These are phyloP conservation scores for Nycteola revayana DNA, from an alignment of 2,888 invertebrate genomes.

Conservation along the genomic window DNA sequence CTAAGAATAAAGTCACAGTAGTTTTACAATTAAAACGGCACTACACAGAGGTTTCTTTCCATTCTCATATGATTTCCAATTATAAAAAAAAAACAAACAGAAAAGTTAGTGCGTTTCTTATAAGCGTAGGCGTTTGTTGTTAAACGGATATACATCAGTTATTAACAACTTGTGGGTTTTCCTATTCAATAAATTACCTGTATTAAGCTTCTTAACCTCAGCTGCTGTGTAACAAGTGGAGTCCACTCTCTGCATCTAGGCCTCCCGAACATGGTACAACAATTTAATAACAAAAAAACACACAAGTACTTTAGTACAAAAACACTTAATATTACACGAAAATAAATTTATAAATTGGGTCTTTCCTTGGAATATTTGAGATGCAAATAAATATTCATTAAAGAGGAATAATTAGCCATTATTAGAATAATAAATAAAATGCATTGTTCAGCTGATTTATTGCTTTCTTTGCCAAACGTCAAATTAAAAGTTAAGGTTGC, in stretches of 20 bases:
- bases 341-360: constrained; percentile 6
- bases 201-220: constrained; percentile 89
- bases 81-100: no score
- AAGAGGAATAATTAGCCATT: constrained; percentile 13
- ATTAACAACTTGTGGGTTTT: background rate
- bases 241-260: constrained; percentile 90
- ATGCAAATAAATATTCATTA: constrained; percentile 5
- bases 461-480: constrained; percentile 15
- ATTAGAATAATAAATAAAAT: constrained; percentile 46
- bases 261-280: constrained; percentile 76
- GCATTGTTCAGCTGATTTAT: constrained; percentile 50
- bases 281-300: constrained; percentile 29
- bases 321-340: constrained; percentile 7
- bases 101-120: no score
- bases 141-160: constrained; percentile 43
- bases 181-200: constrained; percentile 84
- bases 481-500: constrained; percentile 21
- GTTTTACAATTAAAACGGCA: no score
- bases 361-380: constrained; percentile 8
- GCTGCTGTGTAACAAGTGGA: constrained; percentile 92
- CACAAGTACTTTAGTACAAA: constrained; percentile 14
- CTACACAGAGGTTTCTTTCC: no score
- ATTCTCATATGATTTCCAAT: no score
- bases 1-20: no score
- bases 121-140: constrained; percentile 53